Evolutionary conservation across 2,888 invertebrate species (phyloP), one percentile per base, ranked within the genome.

Genomic region (Acronicta alni): DNA sequence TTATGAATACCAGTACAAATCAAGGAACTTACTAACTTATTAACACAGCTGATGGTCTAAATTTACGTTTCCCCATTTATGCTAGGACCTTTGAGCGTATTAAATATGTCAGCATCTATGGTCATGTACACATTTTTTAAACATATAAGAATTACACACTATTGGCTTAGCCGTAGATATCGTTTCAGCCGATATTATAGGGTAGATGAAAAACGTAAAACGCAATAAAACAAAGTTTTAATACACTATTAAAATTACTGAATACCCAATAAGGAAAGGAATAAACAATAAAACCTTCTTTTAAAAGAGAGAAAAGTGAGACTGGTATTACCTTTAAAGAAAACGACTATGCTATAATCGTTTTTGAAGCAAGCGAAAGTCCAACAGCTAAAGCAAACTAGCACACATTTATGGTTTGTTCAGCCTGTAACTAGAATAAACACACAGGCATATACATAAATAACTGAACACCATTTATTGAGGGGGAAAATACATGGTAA

Each of bases 401-500:
- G 3, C 15, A 23, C 23, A 23, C 4, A 26, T 26, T 43, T 23
- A 9, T 26, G 26, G 43, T 9, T 55, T 51, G 41, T 35, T 35
- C 42, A 61, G 20, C 46, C 60, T 14, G 53, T 41, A 47, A 61
- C 20, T 57, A 30, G 12, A 30, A 57, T 42, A 44, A 45, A 53
- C 63, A 46, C 37, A 32, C 44, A 35, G 35, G 51, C n/a, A n/a
- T 55, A 48, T 39, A 44, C 37, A 48, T 68, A 68, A 68, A 68
- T 59, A 64, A 37, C 42, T 54, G 39, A 68, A 37, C 51, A 68
- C 20, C 38, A 16, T 47, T 23, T 54, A 53, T 2, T 45, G 17
- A 48, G 44, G 59, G 68, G 52, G 68, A 64, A 67, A 64, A 68
- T 68, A 37, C 52, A 51, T 55, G 41, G 65, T 49, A 52, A 59